Conservation (phyloP, 1,140 invertebrate species). For the Drosophila nigrodunni region DNA sequence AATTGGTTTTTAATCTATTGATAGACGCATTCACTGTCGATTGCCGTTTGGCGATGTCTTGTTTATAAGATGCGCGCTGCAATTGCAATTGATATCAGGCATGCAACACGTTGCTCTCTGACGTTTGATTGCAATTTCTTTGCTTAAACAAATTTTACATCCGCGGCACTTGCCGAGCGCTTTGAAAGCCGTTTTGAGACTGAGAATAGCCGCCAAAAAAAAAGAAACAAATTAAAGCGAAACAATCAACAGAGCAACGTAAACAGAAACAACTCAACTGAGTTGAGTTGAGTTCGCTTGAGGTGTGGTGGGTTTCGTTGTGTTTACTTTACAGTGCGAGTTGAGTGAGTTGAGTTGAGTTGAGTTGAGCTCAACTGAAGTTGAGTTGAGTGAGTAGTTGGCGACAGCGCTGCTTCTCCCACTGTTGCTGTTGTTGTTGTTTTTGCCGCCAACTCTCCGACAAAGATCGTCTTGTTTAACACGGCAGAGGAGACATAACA, state of each 20-base stretch:
- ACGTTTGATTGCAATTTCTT: slow-evolving; percentile 7
- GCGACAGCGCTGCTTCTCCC: background rate
- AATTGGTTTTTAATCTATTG: slow-evolving; percentile 46
- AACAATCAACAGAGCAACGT: slow-evolving; percentile 19
- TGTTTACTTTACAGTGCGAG: background rate
- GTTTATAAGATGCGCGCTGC: slow-evolving; percentile 38
- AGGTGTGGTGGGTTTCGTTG: slow-evolving; percentile 25
- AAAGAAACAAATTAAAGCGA: slow-evolving; percentile 1
- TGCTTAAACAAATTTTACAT: slow-evolving; percentile 20
- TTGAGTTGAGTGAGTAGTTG: slow-evolving; percentile 4
- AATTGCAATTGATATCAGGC: slow-evolving; percentile 37
- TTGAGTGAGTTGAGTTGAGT: slow-evolving; percentile 12
- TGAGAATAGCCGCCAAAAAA: slow-evolving; percentile 62
- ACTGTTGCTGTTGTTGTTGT: background rate
- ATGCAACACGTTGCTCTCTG: slow-evolving; percentile 64
- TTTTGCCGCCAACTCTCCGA: slow-evolving; percentile 10
- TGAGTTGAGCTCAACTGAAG: background rate
- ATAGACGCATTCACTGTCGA: slow-evolving; percentile 2
- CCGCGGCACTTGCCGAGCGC: slow-evolving; percentile 71
- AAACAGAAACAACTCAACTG: slow-evolving; percentile 21
- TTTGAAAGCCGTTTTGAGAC: slow-evolving; percentile 80
- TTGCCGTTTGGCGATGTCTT: background rate
- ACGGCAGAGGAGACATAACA: slow-evolving; percentile 49
- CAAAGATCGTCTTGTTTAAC: slow-evolving; percentile 61
- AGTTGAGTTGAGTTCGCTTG: slow-evolving; percentile 18